These are phyloP conservation scores for Macaca mulatta DNA, from an alignment of 2,113 vertebrate species.

Conservation along the genomic window DNA sequence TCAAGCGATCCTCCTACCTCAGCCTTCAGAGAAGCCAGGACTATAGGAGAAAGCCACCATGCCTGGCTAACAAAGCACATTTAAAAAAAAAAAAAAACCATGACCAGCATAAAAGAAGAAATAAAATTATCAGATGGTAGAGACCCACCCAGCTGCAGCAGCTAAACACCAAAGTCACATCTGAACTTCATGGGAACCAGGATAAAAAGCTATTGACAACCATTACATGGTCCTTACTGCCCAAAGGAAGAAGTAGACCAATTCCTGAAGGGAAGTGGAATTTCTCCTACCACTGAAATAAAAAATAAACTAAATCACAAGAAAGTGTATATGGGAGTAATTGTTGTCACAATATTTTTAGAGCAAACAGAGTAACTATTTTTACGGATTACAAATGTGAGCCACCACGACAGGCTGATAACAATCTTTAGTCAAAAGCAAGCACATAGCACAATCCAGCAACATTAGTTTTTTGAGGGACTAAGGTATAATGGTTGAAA, in stretches of 20 bases:
- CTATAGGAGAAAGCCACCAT: too few relatives aligned
- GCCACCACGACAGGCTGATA: background rate
- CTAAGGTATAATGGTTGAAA: background rate
- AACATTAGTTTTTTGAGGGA: background rate
- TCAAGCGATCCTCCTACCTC: too few relatives aligned
- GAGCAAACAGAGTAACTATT: background rate
- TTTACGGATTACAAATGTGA: background rate
- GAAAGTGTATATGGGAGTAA: background rate
- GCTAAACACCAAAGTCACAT: background rate
- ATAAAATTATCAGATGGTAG: background rate
- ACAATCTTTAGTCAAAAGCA: background rate
- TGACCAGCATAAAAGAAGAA: background rate
- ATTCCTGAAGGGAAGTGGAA: background rate
- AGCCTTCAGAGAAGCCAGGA: too few relatives aligned
- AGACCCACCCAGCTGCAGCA: background rate
- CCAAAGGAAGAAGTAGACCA: background rate
- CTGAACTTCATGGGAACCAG: background rate
- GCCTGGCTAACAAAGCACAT: too few relatives aligned
- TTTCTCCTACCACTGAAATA: background rate
- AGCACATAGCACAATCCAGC: background rate
- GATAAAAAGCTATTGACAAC: background rate
- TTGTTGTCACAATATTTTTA: background rate
- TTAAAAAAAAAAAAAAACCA: background rate
- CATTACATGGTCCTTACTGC: background rate
- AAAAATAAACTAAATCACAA: background rate